Evolutionary conservation across 2,113 vertebrate genomes (phyloP), one percentile per base, ranked within the genome.

Genomic region (Zosterops hypoxanthus): DNA sequence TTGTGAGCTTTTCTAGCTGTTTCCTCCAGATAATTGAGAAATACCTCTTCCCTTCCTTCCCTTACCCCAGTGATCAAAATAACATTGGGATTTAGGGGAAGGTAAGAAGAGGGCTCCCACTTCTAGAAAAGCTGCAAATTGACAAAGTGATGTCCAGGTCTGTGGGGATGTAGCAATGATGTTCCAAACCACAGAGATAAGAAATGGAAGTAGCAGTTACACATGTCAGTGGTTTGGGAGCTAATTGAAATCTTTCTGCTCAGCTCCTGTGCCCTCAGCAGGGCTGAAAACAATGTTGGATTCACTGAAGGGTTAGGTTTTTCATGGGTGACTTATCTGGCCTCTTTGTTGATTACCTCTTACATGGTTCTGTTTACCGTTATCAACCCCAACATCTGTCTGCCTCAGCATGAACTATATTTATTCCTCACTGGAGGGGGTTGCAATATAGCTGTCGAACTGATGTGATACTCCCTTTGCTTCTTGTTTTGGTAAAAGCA

Each of bases 11-110:
- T 90, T 93, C 71, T 90, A 90, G 63, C 82, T 97, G 95, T 94
- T 96, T 97, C 92, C 94, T 95, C 90, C 60, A 93, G 96, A 96
- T 97, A 96, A 94, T 93, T 92, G 73, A 84, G 63, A 90, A 94
- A 86, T 73, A 46, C 31, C 64, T 97, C 82, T 96, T 95, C 88
- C 82, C 41, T 97, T 96, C 95, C 85, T 92, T 90, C 88, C 79
- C 91, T 80, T 81, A 71, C 26, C 29, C 23, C 68, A 70, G 33
- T 65, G 55, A 90, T 93, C 79, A 61, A 79, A 92, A 88, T 68
- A 92, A 55, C 57, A 8, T 4, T 19, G 29, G 80, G 82, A 81
- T 94, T 33, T 73, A 63, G 55, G 68, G 79, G 82, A 73, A 85
- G 85, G 92, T 88, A 76, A 53, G 39, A 70, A 41, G 65, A 92